A percentile compares a stretch with the other conserved stretches of the same genome.
Evolutionary conservation across 2,888 invertebrate species (phyloP).

Genomic region (Clistopyga incitator): DNA sequence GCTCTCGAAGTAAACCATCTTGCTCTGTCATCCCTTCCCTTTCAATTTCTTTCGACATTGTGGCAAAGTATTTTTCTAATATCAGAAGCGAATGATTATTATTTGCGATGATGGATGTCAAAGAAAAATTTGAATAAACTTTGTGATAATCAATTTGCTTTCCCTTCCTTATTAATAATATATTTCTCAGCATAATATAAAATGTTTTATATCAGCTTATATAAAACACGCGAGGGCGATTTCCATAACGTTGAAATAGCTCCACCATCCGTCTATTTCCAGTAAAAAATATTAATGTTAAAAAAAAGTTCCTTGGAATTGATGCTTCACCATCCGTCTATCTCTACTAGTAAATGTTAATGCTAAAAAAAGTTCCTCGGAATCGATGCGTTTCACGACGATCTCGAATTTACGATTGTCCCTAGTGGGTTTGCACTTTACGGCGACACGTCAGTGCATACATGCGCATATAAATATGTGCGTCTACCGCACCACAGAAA

Average conservation of each 20-base stretch:
- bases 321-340: background rate
- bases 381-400: background rate
- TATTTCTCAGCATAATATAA: background rate
- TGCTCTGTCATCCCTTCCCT: no score
- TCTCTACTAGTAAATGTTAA: background rate
- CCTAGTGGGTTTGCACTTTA: background rate
- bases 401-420: conserved; percentile 5
- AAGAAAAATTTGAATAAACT: no score
- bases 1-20: no score
- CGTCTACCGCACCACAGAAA: background rate
- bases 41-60: no score
- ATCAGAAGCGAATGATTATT: no score
- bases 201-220: background rate
- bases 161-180: background rate
- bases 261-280: background rate
- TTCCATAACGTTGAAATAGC: background rate
- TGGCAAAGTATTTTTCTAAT: no score
- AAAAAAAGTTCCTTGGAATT: background rate
- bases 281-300: background rate
- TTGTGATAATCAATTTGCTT: no score
- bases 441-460: background rate
- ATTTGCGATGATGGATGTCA: no score
- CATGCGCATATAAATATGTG: conserved; percentile 5
- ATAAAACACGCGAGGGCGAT: no score
- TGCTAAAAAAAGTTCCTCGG: background rate